Conservation (phyloP, 2,797 vertebrate species). For the Simalia tracyae region DNA sequence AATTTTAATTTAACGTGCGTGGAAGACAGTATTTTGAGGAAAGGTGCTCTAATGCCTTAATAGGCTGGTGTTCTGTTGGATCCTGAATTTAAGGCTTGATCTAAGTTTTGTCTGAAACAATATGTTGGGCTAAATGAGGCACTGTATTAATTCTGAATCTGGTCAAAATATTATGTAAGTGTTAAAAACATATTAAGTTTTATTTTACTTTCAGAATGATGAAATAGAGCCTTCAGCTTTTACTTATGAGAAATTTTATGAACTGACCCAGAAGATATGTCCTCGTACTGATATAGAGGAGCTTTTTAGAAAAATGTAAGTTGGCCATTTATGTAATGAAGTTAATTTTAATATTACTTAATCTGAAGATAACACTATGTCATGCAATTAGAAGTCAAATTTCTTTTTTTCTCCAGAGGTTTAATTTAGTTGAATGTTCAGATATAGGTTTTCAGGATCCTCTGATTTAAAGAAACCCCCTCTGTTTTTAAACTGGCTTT, state of each 20-base stretch:
- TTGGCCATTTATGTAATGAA: constrained; percentile 44
- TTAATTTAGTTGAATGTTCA: constrained; percentile 61
- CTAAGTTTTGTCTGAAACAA: not conserved
- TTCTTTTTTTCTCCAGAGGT: constrained; percentile 49
- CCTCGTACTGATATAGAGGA: constrained; percentile 98
- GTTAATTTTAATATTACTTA: constrained; percentile 37
- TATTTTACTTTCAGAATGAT: constrained; percentile 84
- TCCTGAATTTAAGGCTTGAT: not conserved
- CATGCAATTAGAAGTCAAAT: constrained; percentile 31
- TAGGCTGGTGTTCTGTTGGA: not conserved
- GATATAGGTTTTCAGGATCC: constrained; percentile 55
- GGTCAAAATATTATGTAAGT: not conserved
- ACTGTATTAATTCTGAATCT: not conserved
- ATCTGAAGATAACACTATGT: not conserved
- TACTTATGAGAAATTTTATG: constrained; percentile 97
- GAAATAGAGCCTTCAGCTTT: constrained; percentile 93
- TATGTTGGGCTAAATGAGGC: not conserved
- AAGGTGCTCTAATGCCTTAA: not conserved
- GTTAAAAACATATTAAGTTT: not conserved
- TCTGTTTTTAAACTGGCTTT: constrained; percentile 78
- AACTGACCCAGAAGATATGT: constrained; percentile 98
- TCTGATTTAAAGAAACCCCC: constrained; percentile 65
- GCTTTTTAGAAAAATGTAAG: constrained; percentile 97
- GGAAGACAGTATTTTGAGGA: too few species aligned
- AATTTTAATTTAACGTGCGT: too few species aligned